These are phyloP conservation scores for Peromyscus eremicus DNA, from an alignment of 2,797 vertebrate genomes.

Conservation along the genomic window DNA sequence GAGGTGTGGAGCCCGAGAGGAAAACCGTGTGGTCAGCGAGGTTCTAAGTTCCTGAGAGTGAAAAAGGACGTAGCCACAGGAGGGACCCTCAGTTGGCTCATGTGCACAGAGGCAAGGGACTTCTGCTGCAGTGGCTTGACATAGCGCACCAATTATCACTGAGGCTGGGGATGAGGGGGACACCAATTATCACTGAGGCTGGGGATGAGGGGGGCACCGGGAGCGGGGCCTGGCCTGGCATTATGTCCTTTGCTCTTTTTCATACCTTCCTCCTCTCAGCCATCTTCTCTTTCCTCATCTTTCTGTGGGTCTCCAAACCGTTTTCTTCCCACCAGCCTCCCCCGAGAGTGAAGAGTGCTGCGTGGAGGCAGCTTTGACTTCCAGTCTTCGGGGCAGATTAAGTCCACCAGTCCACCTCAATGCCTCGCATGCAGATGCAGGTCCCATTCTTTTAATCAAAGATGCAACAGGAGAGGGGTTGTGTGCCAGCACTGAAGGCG, in stretches of 20 bases:
- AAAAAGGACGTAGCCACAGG: not conserved
- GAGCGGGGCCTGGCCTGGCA: not conserved
- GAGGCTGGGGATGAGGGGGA: not conserved
- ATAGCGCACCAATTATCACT: not conserved
- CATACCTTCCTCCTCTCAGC: not conserved
- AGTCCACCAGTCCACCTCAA: not conserved
- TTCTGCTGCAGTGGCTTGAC: not conserved
- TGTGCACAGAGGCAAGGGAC: not conserved
- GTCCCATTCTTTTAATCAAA: conserved; percentile 74
- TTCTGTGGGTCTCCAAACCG: not conserved
- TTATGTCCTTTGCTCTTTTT: not conserved
- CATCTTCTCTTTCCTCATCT: not conserved
- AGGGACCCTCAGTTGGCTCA: not conserved
- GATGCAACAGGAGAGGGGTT: conserved; percentile 67
- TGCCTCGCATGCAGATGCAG: not conserved
- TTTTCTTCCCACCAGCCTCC: conserved; percentile 31
- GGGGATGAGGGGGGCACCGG: not conserved
- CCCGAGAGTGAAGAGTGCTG: conserved; percentile 34
- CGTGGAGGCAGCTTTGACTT: conserved; percentile 32
- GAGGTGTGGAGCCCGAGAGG: not conserved
- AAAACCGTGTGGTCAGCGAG: not conserved
- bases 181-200: not conserved
- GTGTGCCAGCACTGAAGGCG: not conserved
- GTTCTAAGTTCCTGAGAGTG: too few species aligned
- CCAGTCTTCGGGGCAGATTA: conserved; percentile 49